Evolutionary conservation across 2,888 invertebrate genomes (phyloP).

Genomic region (Nomada lathburiana): DNA sequence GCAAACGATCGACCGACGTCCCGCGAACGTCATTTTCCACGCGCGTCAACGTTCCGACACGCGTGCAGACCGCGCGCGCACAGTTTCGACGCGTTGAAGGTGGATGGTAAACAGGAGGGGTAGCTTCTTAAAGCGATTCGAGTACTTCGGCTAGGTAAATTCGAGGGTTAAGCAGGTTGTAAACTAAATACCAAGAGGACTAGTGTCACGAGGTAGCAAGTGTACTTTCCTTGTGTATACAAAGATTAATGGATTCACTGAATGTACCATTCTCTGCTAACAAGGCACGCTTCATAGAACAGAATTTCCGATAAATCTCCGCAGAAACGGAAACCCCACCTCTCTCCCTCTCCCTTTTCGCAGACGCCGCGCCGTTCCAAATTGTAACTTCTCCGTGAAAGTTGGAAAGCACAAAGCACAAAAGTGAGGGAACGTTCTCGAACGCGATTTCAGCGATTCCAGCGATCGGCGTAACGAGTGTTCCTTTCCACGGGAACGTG

Average conservation of each 20-base stretch:
- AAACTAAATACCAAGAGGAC: not conserved
- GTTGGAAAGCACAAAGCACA: no score
- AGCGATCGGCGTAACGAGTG: no score
- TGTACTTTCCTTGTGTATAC: slow-evolving; percentile 4
- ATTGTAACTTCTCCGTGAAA: no score
- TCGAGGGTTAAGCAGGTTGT: not conserved
- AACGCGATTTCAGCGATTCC: not conserved
- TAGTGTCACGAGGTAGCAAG: not conserved
- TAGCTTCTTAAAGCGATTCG: no score
- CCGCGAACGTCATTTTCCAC: slow-evolving; percentile 43
- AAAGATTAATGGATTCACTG: slow-evolving; percentile 18
- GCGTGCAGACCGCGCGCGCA: no score
- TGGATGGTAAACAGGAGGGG: no score
- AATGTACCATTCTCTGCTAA: slow-evolving; percentile 6
- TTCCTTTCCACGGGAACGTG: not conserved
- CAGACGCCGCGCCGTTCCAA: no score
- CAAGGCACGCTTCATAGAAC: not conserved
- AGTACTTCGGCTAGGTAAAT: not conserved
- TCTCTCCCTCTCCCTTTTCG: no score
- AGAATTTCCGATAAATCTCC: slow-evolving; percentile 22
- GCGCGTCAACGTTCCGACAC: not conserved
- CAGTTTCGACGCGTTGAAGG: no score
- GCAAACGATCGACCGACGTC: slow-evolving; percentile 33
- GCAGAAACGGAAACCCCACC: no score
- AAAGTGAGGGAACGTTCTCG: not conserved